Evolutionary conservation across 2,113 vertebrate genomes (phyloP).

Genomic region (Eublepharis macularius): DNA sequence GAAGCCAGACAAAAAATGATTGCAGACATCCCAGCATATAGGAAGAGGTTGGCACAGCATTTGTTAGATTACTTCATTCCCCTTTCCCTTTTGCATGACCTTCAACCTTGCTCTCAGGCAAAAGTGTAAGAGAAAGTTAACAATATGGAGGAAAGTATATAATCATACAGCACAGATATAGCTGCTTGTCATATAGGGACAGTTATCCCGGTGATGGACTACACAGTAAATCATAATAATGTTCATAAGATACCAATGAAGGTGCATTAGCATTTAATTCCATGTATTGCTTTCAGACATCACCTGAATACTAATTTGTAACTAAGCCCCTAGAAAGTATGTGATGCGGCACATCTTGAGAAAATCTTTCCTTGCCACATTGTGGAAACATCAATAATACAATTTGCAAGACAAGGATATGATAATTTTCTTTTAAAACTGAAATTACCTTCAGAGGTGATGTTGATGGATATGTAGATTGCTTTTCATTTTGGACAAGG

Average conservation of each 20-base stretch:
- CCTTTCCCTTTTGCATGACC: not conserved
- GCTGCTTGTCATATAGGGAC: not conserved
- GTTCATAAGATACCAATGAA: slow-evolving; percentile 19
- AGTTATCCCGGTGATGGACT: not conserved
- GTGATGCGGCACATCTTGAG: slow-evolving; percentile 51
- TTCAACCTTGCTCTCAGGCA: slow-evolving; percentile 3
- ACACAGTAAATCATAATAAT: slow-evolving; percentile 31
- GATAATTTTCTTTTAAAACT: slow-evolving; percentile 3
- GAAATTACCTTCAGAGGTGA: not conserved
- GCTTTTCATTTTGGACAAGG: not conserved
- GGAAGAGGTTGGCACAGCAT: not conserved
- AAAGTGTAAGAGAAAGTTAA: slow-evolving; percentile 1
- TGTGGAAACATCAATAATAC: slow-evolving; percentile 49
- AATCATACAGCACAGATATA: not conserved
- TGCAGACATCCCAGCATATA: not conserved
- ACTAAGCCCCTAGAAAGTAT: slow-evolving; percentile 27
- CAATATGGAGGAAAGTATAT: not conserved
- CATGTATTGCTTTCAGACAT: slow-evolving; percentile 35
- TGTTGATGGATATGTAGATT: not conserved
- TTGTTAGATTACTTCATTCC: not conserved
- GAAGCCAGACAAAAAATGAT: not conserved
- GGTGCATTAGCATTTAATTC: slow-evolving; percentile 43
- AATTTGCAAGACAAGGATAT: slow-evolving; percentile 26
- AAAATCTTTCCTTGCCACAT: slow-evolving; percentile 43
- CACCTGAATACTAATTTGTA: slow-evolving; percentile 47